Conservation (phyloP, 1,140 invertebrate species). For the Pinna nobilis region DNA sequence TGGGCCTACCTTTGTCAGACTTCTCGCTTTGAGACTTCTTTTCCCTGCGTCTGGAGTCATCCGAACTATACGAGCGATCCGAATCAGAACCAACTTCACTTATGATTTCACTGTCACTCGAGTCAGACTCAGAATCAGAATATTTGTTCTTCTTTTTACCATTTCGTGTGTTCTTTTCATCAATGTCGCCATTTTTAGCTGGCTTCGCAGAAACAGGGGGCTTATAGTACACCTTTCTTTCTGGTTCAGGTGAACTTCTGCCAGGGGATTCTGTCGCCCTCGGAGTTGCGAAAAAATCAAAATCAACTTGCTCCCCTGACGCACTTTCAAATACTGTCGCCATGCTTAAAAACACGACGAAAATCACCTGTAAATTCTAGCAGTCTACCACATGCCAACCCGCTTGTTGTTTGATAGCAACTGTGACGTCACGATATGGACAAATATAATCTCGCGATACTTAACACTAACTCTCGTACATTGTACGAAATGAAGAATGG, state of each 20-base stretch:
- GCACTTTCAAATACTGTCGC: constrained; percentile 10
- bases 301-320: constrained; percentile 50
- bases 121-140: constrained; percentile 39
- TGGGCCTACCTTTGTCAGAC: constrained; percentile 1
- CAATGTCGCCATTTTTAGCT: constrained; percentile 32
- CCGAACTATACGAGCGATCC: constrained; percentile 11
- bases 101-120: constrained; percentile 27
- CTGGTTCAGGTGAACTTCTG: constrained; percentile 11
- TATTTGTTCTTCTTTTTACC: constrained; percentile 20
- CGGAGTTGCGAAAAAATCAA: constrained; percentile 65
- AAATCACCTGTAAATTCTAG: constrained; percentile 24
- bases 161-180: background rate
- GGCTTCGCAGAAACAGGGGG: constrained; percentile 22
- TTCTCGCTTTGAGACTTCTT: background rate
- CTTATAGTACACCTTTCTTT: constrained; percentile 27
- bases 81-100: constrained; percentile 32
- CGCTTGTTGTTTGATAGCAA: constrained; percentile 58
- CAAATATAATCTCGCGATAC: constrained; percentile 47
- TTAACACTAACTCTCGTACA: background rate
- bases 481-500: constrained; percentile 4
- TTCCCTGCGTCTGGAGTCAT: constrained; percentile 1
- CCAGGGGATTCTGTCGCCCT: constrained; percentile 32
- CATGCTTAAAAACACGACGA: constrained; percentile 5
- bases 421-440: constrained; percentile 44
- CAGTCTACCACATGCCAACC: constrained; percentile 30